phyloP scores from a whole-genome alignment of 2,113 vertebrate species.

The Microtus ochrogaster region DNA sequence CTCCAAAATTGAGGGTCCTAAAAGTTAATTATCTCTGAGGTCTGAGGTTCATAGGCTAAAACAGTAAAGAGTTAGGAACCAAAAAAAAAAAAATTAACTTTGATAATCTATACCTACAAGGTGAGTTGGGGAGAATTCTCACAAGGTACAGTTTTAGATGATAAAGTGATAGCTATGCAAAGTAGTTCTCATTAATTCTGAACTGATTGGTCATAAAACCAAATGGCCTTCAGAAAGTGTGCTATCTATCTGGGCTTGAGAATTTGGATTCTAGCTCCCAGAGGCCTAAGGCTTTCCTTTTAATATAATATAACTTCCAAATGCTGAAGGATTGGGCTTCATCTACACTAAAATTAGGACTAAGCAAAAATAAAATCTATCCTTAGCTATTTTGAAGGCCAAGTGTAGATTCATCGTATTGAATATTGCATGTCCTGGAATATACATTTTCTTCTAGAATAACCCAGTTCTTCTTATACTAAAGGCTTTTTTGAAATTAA shows the following conservation, averaged over 20 bases:
- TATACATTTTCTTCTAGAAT: slow-evolving; percentile 61
- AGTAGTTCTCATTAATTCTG: slow-evolving; percentile 71
- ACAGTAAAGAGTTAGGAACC: background rate
- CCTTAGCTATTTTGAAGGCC: slow-evolving; percentile 68
- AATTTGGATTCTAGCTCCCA: slow-evolving; percentile 54
- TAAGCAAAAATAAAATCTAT: slow-evolving; percentile 73
- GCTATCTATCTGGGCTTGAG: slow-evolving; percentile 53
- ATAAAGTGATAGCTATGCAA: slow-evolving; percentile 58
- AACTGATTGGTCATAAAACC: slow-evolving; percentile 65
- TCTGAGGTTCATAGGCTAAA: slow-evolving; percentile 33
- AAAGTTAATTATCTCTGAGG: slow-evolving; percentile 56
- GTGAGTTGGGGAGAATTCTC: slow-evolving; percentile 43
- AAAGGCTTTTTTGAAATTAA: slow-evolving; percentile 50
- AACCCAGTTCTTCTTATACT: slow-evolving; percentile 53
- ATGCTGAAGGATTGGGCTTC: slow-evolving; percentile 49
- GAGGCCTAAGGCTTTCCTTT: slow-evolving; percentile 60
- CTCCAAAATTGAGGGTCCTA: slow-evolving; percentile 33
- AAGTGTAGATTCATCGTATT: slow-evolving; percentile 61
- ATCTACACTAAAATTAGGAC: slow-evolving; percentile 68
- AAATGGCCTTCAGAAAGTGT: slow-evolving; percentile 70
- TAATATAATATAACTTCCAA: slow-evolving; percentile 64
- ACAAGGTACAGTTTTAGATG: slow-evolving; percentile 33
- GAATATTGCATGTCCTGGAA: slow-evolving; percentile 51
- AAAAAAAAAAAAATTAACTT: background rate
- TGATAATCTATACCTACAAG: slow-evolving; percentile 49